Conservation (phyloP, 92 coral and sea anemone species). For the Palythoa heliodiscus region DNA sequence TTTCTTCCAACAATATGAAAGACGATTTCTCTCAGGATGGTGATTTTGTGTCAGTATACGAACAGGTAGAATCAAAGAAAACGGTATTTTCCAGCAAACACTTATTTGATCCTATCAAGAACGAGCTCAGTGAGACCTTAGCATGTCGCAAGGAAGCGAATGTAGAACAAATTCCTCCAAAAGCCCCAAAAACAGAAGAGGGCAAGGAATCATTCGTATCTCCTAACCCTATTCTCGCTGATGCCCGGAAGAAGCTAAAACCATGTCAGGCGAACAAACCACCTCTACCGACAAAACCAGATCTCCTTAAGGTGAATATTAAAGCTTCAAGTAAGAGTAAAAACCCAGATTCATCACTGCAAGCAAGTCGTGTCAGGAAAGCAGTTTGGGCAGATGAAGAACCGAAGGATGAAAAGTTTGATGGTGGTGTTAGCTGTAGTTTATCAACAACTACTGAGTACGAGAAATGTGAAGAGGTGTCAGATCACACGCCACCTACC, state of each 20-base stretch:
- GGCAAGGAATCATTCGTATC: neutral
- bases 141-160: neutral
- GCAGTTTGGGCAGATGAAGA: constrained; percentile 41
- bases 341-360: neutral
- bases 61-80: constrained; percentile 1
- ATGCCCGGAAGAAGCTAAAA: constrained; percentile 36
- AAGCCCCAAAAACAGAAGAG: neutral
- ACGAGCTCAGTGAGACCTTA: neutral
- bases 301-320: constrained; percentile 3
- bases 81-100: neutral
- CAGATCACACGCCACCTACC: constrained; percentile 41
- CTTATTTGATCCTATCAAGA: constrained; percentile 16
- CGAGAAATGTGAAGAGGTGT: neutral
- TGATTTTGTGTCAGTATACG: neutral
- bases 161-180: neutral
- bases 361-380: constrained; percentile 29
- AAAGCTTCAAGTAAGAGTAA: neutral
- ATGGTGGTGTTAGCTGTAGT: constrained; percentile 30
- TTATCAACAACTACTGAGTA: neutral
- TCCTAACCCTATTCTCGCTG: constrained; percentile 2
- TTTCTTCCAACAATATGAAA: neutral
- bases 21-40: neutral
- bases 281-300: constrained; percentile 50
- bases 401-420: constrained; percentile 16
- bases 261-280: constrained; percentile 42